phyloP scores from a whole-genome alignment of 2,888 invertebrate species.

The Cordilura impudica region DNA sequence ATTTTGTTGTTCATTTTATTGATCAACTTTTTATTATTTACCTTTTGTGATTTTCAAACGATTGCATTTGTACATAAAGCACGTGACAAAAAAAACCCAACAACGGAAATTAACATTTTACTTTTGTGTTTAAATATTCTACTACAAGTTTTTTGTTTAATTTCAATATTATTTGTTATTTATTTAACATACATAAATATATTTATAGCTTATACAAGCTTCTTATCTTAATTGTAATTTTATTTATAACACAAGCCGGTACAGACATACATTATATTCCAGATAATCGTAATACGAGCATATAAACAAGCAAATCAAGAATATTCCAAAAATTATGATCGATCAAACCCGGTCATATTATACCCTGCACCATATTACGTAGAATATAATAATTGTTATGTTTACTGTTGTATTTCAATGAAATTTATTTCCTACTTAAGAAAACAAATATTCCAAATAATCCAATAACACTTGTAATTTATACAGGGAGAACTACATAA shows the following conservation, averaged over 20 bases:
- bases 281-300: too few relatives aligned
- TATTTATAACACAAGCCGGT: not conserved
- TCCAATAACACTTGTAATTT: too few relatives aligned
- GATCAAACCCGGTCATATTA: too few relatives aligned
- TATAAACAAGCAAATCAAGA: too few relatives aligned
- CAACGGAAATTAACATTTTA: slow-evolving; percentile 50
- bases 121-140: slow-evolving; percentile 5
- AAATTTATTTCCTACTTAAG: too few relatives aligned
- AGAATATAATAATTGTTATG: too few relatives aligned
- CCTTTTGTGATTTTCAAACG: not conserved
- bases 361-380: too few relatives aligned
- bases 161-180: slow-evolving; percentile 13
- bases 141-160: slow-evolving; percentile 32
- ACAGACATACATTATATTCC: too few relatives aligned
- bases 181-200: not conserved
- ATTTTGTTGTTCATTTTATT: not conserved
- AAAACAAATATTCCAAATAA: too few relatives aligned
- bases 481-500: too few relatives aligned
- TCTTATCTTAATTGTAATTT: slow-evolving; percentile 41
- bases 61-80: slow-evolving; percentile 11
- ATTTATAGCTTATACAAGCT: slow-evolving; percentile 7
- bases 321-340: too few relatives aligned
- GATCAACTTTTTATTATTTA: not conserved
- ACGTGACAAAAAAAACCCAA: not conserved
- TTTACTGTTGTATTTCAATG: too few relatives aligned